phyloP scores from a whole-genome alignment of 2,888 invertebrate species.

The Rambutsinella grinnellia region DNA sequence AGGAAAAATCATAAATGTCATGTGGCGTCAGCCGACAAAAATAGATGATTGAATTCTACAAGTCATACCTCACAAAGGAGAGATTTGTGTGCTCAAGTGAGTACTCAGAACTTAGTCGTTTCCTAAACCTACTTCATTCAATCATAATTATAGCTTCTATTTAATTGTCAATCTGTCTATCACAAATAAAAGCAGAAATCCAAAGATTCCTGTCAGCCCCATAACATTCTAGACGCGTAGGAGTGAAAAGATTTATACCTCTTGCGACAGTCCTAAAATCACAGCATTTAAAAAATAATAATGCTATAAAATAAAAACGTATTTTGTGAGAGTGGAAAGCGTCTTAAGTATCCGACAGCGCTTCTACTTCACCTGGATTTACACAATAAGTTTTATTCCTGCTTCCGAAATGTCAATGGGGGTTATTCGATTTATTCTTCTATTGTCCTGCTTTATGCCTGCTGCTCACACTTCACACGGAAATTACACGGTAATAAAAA shows the following conservation, averaged over 20 bases:
- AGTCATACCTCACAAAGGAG: too few species aligned
- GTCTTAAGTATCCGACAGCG: not conserved
- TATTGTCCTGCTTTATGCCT: not conserved
- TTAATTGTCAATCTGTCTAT: slow-evolving; percentile 37
- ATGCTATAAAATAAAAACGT: too few species aligned
- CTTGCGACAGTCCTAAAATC: too few species aligned
- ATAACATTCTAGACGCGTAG: too few species aligned
- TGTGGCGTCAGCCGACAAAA: too few species aligned
- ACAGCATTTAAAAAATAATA: too few species aligned
- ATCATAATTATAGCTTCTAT: slow-evolving; percentile 23
- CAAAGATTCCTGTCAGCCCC: too few species aligned
- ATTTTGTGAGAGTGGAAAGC: not conserved
- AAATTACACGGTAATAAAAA: not conserved
- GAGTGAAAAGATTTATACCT: too few species aligned
- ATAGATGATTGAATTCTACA: too few species aligned
- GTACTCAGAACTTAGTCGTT: too few species aligned
- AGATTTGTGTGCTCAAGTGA: too few species aligned
- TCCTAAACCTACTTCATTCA: slow-evolving; percentile 21
- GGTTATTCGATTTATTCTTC: not conserved
- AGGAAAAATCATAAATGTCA: too few species aligned
- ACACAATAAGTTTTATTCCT: not conserved
- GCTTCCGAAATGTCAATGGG: not conserved
- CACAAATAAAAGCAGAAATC: slow-evolving; percentile 21
- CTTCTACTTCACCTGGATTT: not conserved
- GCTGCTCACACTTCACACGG: not conserved